Evolutionary conservation across 1,140 invertebrate species (phyloP).

Genomic region (Drosophila triauraria): DNA sequence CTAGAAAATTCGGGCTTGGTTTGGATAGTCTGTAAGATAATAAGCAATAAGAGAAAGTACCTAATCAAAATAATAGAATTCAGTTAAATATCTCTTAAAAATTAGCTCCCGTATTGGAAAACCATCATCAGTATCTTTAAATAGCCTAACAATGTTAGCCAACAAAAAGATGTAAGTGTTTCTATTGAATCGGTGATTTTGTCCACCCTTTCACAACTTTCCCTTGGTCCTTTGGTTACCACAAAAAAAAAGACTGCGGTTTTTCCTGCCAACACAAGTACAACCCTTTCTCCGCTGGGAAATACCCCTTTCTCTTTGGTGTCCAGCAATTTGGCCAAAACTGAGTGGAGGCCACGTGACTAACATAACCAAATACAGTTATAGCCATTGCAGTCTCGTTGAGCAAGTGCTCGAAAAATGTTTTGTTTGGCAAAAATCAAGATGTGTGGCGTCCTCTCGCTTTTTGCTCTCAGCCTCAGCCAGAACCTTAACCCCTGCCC

Average conservation of each 20-base stretch:
- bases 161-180: background rate
- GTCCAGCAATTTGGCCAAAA: constrained; percentile 74
- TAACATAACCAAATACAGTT: constrained; percentile 81
- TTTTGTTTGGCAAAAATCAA: constrained; percentile 84
- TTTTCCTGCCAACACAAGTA: constrained; percentile 19
- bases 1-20: too few relatives aligned
- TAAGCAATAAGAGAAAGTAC: background rate
- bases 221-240: constrained; percentile 11
- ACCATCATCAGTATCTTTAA: background rate
- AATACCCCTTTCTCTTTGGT: background rate
- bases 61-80: background rate
- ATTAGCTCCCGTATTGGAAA: background rate
- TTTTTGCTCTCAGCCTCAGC: constrained; percentile 39
- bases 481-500: constrained; percentile 7
- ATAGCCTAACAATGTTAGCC: background rate
- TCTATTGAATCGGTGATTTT: background rate
- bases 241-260: constrained; percentile 32
- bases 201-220: background rate
- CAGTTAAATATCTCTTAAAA: background rate
- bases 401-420: constrained; percentile 72
- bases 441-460: constrained; percentile 62
- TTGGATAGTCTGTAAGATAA: background rate
- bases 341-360: constrained; percentile 75
- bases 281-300: constrained; percentile 12
- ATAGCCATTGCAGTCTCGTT: constrained; percentile 45